Base-by-base conservation (phyloP, 2,113 vertebrate species). In the Chaetodon auriga region DNA sequence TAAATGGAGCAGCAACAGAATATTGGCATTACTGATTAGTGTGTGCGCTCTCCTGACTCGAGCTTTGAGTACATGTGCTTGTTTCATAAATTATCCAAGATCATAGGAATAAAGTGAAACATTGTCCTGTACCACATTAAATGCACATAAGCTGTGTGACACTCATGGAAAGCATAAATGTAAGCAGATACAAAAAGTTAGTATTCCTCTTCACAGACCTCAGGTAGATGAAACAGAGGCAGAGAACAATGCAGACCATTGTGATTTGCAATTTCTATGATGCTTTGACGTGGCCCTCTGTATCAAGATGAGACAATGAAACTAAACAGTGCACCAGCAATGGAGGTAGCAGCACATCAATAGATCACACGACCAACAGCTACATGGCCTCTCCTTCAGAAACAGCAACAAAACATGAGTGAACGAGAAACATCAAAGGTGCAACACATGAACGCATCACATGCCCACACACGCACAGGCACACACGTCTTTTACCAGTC, bases 401-500 rank as follows among this genome's bases (percentile, higher is more conserved):
- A 25, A 21, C 41, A 63, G 63, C 93, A 92, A 93, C 91, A 91
- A 83, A 91, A 94, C 75, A 83, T 88, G 94, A 92, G 95, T 55
- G 30, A 30, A 30, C 30, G 30, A 30, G 30, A 30, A 30, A 30
- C 30, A 30, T 30, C 30, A 30, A 30, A 30, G 30, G 30, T 30
- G 30, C 30, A 30, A 30, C 30, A 30, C 30, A 30, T 30, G 30
- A 30, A 30, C 30, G 30, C 30, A 30, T 30, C 38, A 41, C 38
- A 41, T 8, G 74, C 70, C 48, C 60, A 61, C 53, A 55, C 19
- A 49, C 86, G 71, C 62, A 55, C 46, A 57, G 75, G 86, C 84
- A 74, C 84, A 79, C 75, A 75, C 45, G 87, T 66, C 91, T 87
- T 92, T 85, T 91, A 83, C 92, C 93, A 92, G 90, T 95, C 95